These are phyloP conservation scores for Drosophila quadrilineata DNA, from an alignment of 1,140 invertebrate species.

Conservation along the genomic window DNA sequence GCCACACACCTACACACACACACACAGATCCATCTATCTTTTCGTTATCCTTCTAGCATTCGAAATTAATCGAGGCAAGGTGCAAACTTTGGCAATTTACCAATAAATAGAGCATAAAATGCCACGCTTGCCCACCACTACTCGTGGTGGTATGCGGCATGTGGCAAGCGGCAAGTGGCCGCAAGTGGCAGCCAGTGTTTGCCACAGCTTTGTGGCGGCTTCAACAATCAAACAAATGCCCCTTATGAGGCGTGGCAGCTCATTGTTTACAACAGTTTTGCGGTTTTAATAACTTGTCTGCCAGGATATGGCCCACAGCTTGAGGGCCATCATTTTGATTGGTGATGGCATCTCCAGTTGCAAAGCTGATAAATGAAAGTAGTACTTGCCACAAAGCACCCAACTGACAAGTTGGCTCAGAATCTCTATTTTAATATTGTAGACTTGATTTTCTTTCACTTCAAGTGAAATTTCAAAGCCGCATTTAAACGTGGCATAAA, in stretches of 20 bases:
- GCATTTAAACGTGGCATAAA: conserved; percentile 44
- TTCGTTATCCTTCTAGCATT: not conserved
- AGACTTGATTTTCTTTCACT: conserved; percentile 2
- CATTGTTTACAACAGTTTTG: conserved; percentile 10
- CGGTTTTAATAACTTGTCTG: conserved; percentile 13
- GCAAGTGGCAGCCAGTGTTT: not conserved
- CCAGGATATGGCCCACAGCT: not conserved
- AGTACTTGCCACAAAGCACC: too few relatives aligned
- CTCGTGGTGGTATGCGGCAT: not conserved
- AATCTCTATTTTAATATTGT: too few relatives aligned
- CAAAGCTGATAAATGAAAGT: conserved; percentile 2
- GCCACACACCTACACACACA: conserved; percentile 13
- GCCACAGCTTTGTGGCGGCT: conserved; percentile 21
- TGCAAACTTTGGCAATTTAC: conserved; percentile 44
- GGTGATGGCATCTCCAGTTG: not conserved
- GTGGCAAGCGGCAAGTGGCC: not conserved
- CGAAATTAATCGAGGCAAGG: conserved; percentile 28
- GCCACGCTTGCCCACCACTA: conserved; percentile 35
- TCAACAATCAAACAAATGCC: conserved; percentile 8
- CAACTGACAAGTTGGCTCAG: too few relatives aligned
- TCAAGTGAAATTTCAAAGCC: conserved; percentile 45
- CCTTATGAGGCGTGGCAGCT: not conserved
- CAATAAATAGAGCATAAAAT: conserved; percentile 41
- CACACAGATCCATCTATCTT: not conserved
- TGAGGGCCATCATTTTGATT: not conserved